Percentiles rank a stretch among this genome's conserved stretches.
Conservation (phyloP, 2,888 invertebrate genomes). For the Isotomurus palustris region DNA sequence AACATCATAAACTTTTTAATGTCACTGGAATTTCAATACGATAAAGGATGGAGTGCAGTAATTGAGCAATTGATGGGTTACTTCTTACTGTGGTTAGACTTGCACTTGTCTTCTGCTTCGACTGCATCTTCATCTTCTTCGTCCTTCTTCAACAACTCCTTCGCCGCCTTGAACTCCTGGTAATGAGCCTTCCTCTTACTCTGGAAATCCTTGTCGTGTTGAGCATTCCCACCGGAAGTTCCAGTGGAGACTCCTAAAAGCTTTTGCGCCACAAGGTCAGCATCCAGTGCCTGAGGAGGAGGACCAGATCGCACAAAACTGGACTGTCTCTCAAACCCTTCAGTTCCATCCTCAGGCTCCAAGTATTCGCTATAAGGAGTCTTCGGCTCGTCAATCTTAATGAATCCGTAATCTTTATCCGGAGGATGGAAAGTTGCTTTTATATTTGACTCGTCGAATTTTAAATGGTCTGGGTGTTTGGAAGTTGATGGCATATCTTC, state of each 20-base stretch:
- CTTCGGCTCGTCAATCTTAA: conserved; percentile 31
- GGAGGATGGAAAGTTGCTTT: conserved; percentile 26
- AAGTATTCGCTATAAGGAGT: conserved; percentile 21
- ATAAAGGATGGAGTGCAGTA: too few relatives aligned
- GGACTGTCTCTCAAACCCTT: conserved; percentile 1
- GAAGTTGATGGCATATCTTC: too few relatives aligned
- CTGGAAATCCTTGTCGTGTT: neutral
- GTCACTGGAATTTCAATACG: too few relatives aligned
- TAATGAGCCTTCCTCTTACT: conserved; percentile 6
- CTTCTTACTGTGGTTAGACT: too few relatives aligned
- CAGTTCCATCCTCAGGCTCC: neutral
- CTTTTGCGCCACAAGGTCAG: conserved; percentile 5
- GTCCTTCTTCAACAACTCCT: neutral
- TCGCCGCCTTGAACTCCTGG: neutral
- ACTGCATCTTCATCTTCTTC: too few relatives aligned
- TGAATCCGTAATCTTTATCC: conserved; percentile 26
- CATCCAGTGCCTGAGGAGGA: conserved; percentile 11
- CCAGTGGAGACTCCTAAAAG: conserved; percentile 7
- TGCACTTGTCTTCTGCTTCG: too few relatives aligned
- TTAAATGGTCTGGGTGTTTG: neutral
- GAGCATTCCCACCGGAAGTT: neutral
- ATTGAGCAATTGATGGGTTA: too few relatives aligned
- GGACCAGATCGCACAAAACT: too few relatives aligned
- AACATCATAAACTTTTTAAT: too few relatives aligned
- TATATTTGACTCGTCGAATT: conserved; percentile 32